Conservation (phyloP, 2,797 vertebrate genomes). For the Acanthurus leucopareius region DNA sequence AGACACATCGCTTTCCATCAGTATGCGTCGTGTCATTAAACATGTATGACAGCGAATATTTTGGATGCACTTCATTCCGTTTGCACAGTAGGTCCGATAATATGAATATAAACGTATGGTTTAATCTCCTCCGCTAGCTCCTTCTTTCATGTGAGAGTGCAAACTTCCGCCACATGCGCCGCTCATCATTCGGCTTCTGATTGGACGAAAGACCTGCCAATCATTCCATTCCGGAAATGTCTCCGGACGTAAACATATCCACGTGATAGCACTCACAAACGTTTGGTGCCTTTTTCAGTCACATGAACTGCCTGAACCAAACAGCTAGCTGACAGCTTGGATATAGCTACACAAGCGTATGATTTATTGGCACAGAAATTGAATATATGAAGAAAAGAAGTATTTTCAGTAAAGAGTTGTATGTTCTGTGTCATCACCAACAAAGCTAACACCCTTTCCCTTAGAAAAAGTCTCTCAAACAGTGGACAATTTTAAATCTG, state of each 20-base stretch:
- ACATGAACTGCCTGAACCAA: background rate
- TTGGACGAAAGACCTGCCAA: constrained; percentile 61
- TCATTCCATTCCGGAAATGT: constrained; percentile 68
- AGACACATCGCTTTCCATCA: constrained; percentile 62
- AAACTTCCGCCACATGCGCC: constrained; percentile 67
- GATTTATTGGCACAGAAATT: background rate
- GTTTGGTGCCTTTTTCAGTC: constrained; percentile 27
- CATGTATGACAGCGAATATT: background rate
- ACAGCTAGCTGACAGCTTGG: background rate
- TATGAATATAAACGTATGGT: constrained; percentile 49
- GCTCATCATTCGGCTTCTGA: constrained; percentile 17
- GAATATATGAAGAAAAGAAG: background rate
- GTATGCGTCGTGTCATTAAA: constrained; percentile 6
- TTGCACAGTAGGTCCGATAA: constrained; percentile 16
- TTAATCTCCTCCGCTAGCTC: constrained; percentile 70
- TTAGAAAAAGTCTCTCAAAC: background rate
- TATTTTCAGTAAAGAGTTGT: background rate
- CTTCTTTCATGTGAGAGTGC: constrained; percentile 53
- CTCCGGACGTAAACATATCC: constrained; percentile 79
- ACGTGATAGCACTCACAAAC: constrained; percentile 68
- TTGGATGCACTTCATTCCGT: constrained; percentile 50
- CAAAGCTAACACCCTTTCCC: background rate
- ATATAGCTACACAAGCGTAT: background rate
- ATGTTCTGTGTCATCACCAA: background rate
- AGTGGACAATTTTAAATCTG: constrained; percentile 39